Conservation (phyloP, 2,797 vertebrate species). For the Loris lydekkerianus region DNA sequence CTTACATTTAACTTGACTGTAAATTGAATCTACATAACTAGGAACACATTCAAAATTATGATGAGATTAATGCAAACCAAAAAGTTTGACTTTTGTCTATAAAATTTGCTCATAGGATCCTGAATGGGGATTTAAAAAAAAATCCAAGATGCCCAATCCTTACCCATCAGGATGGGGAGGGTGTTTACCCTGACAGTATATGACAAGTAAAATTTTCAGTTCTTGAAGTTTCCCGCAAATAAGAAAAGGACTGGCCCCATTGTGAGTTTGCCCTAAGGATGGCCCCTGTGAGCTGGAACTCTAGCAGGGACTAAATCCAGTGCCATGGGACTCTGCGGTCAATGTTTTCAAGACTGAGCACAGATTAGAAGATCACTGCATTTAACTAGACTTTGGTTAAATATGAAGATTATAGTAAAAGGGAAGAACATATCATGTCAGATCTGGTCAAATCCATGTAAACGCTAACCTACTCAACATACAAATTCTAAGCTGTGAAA, state of each 20-base stretch:
- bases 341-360: neutral
- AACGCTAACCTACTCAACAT: neutral
- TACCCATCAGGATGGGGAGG: neutral
- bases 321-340: neutral
- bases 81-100: constrained; percentile 47
- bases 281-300: neutral
- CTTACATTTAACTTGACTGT: constrained; percentile 50
- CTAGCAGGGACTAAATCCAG: neutral
- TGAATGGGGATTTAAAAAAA: neutral
- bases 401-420: constrained; percentile 15
- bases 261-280: constrained; percentile 15
- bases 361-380: neutral
- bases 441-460: neutral
- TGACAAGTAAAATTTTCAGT: constrained; percentile 39
- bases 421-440: neutral
- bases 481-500: neutral
- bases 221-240: constrained; percentile 56
- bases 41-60: constrained; percentile 23
- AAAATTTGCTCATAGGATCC: constrained; percentile 44
- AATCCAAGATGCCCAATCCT: constrained; percentile 22
- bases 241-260: constrained; percentile 13
- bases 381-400: constrained; percentile 16
- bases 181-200: neutral
- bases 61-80: neutral
- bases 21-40: constrained; percentile 8